Evolutionary conservation across 2,888 invertebrate species (phyloP).

Genomic region (Heliconius ethilla): DNA sequence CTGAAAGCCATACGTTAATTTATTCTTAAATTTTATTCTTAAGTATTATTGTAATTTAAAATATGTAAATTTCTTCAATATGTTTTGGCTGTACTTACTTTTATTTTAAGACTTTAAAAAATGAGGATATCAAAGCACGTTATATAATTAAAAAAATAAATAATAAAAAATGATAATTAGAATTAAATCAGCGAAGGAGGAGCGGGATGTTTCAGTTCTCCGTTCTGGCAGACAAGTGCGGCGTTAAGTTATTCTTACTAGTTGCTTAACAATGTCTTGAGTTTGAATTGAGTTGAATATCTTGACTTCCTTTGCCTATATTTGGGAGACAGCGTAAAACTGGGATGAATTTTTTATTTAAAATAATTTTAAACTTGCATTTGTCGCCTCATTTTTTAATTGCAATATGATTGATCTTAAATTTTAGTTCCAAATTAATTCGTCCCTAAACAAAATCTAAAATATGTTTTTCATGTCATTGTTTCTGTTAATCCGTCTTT

Average conservation of each 20-base stretch:
- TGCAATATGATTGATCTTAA: neutral
- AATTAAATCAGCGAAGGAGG: no score
- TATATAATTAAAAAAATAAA: no score
- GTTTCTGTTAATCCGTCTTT: neutral
- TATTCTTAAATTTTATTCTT: no score
- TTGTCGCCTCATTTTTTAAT: neutral
- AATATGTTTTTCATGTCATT: neutral
- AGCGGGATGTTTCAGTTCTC: no score
- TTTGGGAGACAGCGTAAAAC: no score
- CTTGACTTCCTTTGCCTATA: no score
- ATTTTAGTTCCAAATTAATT: neutral
- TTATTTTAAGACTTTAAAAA: slow-evolving; percentile 4
- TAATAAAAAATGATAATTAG: no score
- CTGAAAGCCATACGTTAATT: slow-evolving; percentile 31
- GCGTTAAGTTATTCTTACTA: no score
- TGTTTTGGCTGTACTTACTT: slow-evolving; percentile 35
- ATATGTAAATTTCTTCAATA: neutral
- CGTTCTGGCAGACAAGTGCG: no score
- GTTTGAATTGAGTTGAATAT: no score
- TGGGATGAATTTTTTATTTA: neutral
- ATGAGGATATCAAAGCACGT: neutral
- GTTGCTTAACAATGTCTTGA: no score
- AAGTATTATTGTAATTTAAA: slow-evolving; percentile 6
- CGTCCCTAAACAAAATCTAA: neutral
- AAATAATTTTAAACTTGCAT: neutral